Evolutionary conservation across 2,113 vertebrate species (phyloP).

Genomic region (Notarius lentiginosus): DNA sequence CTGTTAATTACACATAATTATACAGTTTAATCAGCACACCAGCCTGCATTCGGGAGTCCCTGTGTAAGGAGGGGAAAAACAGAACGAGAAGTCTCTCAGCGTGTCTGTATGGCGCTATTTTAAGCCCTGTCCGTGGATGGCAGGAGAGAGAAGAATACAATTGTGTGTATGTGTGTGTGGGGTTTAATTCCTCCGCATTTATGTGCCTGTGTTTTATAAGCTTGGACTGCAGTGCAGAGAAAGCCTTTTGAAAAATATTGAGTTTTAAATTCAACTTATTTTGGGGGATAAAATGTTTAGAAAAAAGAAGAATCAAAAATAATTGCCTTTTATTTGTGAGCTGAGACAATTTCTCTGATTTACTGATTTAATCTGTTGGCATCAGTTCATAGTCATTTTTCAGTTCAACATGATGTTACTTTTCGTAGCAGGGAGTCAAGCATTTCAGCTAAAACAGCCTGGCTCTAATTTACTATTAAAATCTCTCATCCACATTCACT

Average conservation of each 20-base stretch:
- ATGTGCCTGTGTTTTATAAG: background rate
- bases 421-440: background rate
- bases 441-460: background rate
- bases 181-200: background rate
- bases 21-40: constrained; percentile 70
- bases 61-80: constrained; percentile 19
- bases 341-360: background rate
- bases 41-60: constrained; percentile 37
- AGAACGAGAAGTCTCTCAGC: constrained; percentile 20
- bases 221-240: background rate
- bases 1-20: constrained; percentile 72
- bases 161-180: background rate
- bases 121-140: constrained; percentile 19
- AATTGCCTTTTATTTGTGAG: background rate
- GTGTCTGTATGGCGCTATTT: constrained; percentile 27
- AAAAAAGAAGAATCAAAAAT: background rate
- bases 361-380: background rate
- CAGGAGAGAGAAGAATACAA: background rate
- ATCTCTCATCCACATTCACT: background rate
- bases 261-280: background rate
- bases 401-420: background rate
- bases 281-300: background rate
- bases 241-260: background rate
- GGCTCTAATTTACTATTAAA: background rate
- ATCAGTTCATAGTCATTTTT: background rate